A percentile compares a stretch with the other conserved stretches of the same genome.
Evolutionary conservation across 2,797 vertebrate species (phyloP).

Genomic region (Caiman crocodilus): DNA sequence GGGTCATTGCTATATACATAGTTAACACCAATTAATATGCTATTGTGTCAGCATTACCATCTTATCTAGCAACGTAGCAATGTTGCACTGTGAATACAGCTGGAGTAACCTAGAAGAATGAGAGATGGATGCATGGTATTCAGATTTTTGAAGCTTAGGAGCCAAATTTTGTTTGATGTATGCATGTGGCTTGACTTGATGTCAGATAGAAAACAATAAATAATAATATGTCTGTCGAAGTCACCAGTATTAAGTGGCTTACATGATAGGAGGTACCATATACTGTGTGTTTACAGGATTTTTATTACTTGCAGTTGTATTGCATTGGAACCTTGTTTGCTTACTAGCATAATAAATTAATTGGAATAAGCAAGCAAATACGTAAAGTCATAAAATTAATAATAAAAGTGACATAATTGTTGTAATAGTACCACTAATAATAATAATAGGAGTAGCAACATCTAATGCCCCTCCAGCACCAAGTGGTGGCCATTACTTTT

Average conservation of each 20-base stretch:
- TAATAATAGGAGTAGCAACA: neutral
- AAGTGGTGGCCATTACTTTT: neutral
- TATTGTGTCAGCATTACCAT: no score
- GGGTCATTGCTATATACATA: no score
- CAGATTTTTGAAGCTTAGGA: constrained; percentile 1
- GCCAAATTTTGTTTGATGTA: neutral
- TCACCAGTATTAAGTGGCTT: no score
- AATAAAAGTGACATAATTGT: neutral
- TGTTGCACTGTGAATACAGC: rapidly evolving
- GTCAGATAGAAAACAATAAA: neutral
- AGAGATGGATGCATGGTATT: neutral
- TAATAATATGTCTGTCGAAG: no score
- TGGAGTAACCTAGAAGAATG: neutral
- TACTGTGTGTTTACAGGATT: neutral
- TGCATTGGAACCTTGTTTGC: no score
- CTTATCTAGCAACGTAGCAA: no score
- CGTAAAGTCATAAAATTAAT: neutral
- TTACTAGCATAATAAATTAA: no score
- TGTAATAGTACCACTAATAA: neutral
- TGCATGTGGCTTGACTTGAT: neutral
- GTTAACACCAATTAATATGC: no score
- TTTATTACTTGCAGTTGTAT: neutral
- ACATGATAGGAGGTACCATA: neutral
- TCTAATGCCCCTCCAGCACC: neutral
- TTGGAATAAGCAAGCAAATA: no score